Percentiles rank a stretch among this genome's conserved stretches.
These are phyloP conservation scores for Idaea dimidiata DNA, from an alignment of 2,888 invertebrate species.

Conservation along the genomic window DNA sequence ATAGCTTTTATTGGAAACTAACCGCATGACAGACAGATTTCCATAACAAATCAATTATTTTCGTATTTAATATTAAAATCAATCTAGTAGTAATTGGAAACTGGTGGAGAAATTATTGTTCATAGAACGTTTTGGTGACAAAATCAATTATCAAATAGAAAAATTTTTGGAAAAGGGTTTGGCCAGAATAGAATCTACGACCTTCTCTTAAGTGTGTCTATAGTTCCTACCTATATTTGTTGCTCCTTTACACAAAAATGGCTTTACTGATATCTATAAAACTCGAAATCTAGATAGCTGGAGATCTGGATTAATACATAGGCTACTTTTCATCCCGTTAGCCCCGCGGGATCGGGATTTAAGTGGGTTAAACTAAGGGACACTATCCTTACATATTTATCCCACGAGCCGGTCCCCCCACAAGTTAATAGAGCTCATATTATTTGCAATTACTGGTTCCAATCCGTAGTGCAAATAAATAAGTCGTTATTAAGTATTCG, in stretches of 20 bases:
- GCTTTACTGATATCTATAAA: too few species aligned
- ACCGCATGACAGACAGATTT: neutral
- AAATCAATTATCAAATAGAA: too few species aligned
- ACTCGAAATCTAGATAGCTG: too few species aligned
- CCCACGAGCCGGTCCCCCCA: slow-evolving; percentile 15
- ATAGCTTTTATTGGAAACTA: neutral
- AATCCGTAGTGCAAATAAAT: slow-evolving; percentile 65
- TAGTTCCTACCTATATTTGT: too few species aligned
- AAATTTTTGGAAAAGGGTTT: too few species aligned
- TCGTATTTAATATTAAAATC: neutral
- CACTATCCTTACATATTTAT: slow-evolving; percentile 2
- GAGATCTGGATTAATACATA: too few species aligned
- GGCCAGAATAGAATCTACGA: too few species aligned
- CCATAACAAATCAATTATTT: neutral
- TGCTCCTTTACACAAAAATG: too few species aligned
- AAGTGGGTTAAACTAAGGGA: neutral
- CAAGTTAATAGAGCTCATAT: slow-evolving; percentile 64
- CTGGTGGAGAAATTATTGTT: neutral
- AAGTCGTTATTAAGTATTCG: slow-evolving; percentile 65
- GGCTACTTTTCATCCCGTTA: too few species aligned
- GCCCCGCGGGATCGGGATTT: too few species aligned
- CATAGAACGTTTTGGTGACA: too few species aligned
- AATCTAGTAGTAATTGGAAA: neutral
- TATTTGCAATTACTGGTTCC: slow-evolving; percentile 57
- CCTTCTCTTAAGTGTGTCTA: too few species aligned